A percentile compares a stretch with the other conserved stretches of the same genome.
Evolutionary conservation across 2,888 invertebrate genomes (phyloP).

Genomic region (Pachycephus smyrnensis): DNA sequence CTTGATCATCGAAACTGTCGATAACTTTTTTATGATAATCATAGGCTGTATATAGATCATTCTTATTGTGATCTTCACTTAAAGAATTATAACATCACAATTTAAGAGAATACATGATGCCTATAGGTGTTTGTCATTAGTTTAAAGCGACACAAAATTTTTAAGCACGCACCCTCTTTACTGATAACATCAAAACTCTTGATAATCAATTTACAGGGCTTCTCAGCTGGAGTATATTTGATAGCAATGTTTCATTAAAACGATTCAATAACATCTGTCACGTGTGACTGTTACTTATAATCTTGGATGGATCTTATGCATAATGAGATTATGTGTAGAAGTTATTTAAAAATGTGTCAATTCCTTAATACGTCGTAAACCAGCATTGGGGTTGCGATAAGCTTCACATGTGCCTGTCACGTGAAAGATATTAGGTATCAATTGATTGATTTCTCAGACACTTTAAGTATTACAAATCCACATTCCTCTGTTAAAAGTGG

Average conservation of each 20-base stretch:
- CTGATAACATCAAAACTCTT: neutral
- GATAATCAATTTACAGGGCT: neutral
- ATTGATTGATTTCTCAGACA: neutral
- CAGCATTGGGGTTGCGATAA: neutral
- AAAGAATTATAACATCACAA: neutral
- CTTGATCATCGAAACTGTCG: neutral
- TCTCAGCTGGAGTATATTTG: neutral
- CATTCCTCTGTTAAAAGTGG: neutral
- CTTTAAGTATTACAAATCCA: neutral
- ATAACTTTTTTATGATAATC: neutral
- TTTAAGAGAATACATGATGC: neutral
- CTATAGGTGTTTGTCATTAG: too few relatives aligned
- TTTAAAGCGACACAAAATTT: too few relatives aligned
- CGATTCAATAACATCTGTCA: neutral
- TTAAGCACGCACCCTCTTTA: too few relatives aligned
- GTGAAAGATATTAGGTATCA: neutral
- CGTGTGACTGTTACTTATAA: neutral
- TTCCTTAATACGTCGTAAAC: neutral
- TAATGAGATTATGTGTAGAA: neutral
- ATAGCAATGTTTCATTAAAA: neutral
- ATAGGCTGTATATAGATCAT: neutral
- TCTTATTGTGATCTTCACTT: neutral
- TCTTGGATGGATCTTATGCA: neutral
- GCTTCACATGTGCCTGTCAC: neutral
- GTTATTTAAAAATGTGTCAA: neutral